phyloP scores from a whole-genome alignment of 2,113 vertebrate genomes.

The Cochlearius cochlearius region DNA sequence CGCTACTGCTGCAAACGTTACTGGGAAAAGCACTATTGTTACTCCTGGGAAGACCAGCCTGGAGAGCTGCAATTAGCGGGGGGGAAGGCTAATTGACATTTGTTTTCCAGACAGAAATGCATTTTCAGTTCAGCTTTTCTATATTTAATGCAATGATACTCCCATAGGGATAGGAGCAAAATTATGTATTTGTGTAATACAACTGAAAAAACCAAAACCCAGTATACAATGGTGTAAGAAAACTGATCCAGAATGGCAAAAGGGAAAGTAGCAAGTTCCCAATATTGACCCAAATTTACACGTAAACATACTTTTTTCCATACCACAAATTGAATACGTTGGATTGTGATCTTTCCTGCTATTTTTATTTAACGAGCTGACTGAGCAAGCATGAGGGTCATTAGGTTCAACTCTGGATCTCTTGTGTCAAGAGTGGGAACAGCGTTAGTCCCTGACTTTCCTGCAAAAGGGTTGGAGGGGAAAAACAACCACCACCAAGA shows the following conservation, averaged over 20 bases:
- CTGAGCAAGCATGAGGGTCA: background rate
- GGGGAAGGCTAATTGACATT: background rate
- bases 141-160: background rate
- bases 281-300: background rate
- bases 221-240: background rate
- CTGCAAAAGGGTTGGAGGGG: rapidly evolving
- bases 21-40: background rate
- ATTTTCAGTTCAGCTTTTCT: background rate
- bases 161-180: background rate
- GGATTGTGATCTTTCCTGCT: background rate
- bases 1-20: background rate
- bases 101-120: background rate
- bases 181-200: background rate
- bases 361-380: background rate
- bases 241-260: background rate
- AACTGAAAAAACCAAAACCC: background rate
- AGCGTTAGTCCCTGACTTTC: no score
- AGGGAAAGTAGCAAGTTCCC: background rate
- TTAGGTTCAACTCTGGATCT: background rate
- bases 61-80: background rate
- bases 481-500: background rate
- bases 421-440: background rate
- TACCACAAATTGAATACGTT: background rate
- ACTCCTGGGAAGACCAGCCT: background rate
- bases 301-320: background rate